Base-by-base conservation (phyloP, 30 jellyfish, hydroid and myxozoan genomes). In the Cassiopea xamachana region DNA sequence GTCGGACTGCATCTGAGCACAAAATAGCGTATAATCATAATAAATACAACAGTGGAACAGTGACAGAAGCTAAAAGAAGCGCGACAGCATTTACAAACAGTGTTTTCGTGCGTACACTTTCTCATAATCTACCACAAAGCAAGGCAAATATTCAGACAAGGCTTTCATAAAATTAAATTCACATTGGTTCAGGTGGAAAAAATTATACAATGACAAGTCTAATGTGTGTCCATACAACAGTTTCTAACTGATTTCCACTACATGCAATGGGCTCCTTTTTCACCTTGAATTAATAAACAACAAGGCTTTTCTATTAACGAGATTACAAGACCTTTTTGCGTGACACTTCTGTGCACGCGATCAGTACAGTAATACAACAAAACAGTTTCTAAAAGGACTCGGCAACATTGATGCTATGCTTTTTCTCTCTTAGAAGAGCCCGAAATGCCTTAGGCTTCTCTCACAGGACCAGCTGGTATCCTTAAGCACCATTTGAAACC, bases 341-440 rank as follows among this genome's bases (percentile, higher is more conserved):
- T 61, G 90, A 61, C 70, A 46, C 7, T 55, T 48, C 19, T n/a
- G 58, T 58, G 61, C 79, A 69, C 78, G 83, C 91, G 82, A 73
- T 70, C 75, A 51, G 16, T 8, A 39, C 9, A 50, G 43, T 49
- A 44, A 61, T 43, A 84, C 60, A 62, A 45, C 15, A 64, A 55
- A 64, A 64, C 74, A 64, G 0, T 64, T 64, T 14, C 39, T 0
- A 64, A 64, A 17, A 4, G 27, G 69, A 27, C 39, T 55, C 64
- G 7, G 64, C 64, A 55, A 3, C 64, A 55, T 55, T 3, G 10
- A 55, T 10, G 64, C 12, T 55, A 55, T 3, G 12, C 64, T 3
- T 55, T 55, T 3, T 55, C 7, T 55, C 64, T 55, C 7, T 10
- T 55, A 55, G 64, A 55, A 55, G 64, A 3, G 64, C 64, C 10